Percentiles rank a stretch among this genome's conserved stretches.
These are phyloP conservation scores for Drosophila pegasa DNA, from an alignment of 2,888 invertebrate genomes.

Conservation along the genomic window DNA sequence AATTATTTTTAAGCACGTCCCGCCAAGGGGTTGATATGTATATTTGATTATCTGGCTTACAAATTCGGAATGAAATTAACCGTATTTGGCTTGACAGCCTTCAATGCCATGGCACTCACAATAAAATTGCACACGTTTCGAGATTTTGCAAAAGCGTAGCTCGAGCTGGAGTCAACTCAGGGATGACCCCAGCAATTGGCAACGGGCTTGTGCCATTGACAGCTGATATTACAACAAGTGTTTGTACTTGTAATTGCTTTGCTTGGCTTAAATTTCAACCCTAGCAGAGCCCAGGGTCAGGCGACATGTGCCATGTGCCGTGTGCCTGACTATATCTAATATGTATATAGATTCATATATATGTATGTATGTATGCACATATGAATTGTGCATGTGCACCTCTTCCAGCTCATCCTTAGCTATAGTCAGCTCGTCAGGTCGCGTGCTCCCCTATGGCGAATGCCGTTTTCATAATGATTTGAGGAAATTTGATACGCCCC, in stretches of 20 bases:
- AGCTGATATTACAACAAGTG: slow-evolving; percentile 79
- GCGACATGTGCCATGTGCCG: slow-evolving; percentile 39
- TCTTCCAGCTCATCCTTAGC: slow-evolving; percentile 17
- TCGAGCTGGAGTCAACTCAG: slow-evolving; percentile 15
- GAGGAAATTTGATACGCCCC: slow-evolving; percentile 70
- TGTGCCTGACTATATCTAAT: slow-evolving; percentile 25
- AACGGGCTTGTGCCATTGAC: slow-evolving; percentile 71
- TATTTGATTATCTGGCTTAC: not conserved
- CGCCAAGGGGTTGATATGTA: not conserved
- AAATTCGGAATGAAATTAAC: slow-evolving; percentile 9
- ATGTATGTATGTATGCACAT: slow-evolving; percentile 7
- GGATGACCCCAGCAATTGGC: slow-evolving; percentile 41
- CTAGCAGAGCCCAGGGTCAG: slow-evolving; percentile 27
- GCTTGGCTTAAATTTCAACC: slow-evolving; percentile 55
- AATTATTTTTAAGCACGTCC: not conserved
- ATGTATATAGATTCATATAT: slow-evolving; percentile 10
- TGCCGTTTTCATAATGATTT: slow-evolving; percentile 65
- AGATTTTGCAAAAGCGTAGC: slow-evolving; percentile 9
- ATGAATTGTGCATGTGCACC: slow-evolving; percentile 28
- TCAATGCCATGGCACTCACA: not conserved
- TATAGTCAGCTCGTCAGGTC: slow-evolving; percentile 23
- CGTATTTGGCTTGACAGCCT: slow-evolving; percentile 19
- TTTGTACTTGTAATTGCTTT: slow-evolving; percentile 65
- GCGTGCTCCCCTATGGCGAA: slow-evolving; percentile 39
- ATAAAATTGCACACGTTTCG: not conserved